Evolutionary conservation across 1,140 invertebrate genomes (phyloP).

Genomic region (Helicoverpa zea): DNA sequence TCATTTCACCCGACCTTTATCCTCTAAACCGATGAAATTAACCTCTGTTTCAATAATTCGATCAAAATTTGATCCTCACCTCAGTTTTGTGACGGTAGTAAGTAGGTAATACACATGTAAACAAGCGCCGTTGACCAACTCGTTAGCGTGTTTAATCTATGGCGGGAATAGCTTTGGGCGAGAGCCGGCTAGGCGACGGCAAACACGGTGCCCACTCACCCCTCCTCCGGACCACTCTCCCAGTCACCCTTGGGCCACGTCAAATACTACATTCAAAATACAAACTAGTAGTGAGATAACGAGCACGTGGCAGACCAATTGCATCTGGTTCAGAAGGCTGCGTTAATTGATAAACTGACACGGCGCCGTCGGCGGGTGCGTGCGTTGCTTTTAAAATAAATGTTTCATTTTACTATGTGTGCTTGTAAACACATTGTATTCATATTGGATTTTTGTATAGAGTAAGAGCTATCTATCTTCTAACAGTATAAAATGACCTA

Average conservation of each 20-base stretch:
- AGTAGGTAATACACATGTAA: background rate
- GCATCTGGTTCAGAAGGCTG: too few relatives aligned
- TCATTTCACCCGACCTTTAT: too few relatives aligned
- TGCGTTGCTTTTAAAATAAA: too few relatives aligned
- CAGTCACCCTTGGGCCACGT: background rate
- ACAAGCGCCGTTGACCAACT: conserved; percentile 19
- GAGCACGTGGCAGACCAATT: background rate
- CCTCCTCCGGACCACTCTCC: background rate
- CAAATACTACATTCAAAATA: conserved; percentile 29
- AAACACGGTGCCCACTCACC: background rate
- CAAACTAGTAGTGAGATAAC: background rate
- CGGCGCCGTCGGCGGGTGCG: too few relatives aligned
- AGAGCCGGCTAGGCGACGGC: background rate
- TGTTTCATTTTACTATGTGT: too few relatives aligned
- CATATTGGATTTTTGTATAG: background rate
- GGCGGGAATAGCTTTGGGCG: background rate
- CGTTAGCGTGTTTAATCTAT: conserved; percentile 19
- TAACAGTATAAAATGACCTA: background rate
- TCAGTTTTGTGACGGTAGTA: background rate
- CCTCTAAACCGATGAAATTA: too few relatives aligned
- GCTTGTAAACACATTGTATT: too few relatives aligned
- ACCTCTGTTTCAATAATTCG: too few relatives aligned
- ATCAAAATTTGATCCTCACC: background rate
- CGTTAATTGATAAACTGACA: too few relatives aligned
- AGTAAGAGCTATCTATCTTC: too few relatives aligned